Evolutionary conservation across 2,113 vertebrate genomes (phyloP).

Genomic region (Brachionichthys hirsutus): DNA sequence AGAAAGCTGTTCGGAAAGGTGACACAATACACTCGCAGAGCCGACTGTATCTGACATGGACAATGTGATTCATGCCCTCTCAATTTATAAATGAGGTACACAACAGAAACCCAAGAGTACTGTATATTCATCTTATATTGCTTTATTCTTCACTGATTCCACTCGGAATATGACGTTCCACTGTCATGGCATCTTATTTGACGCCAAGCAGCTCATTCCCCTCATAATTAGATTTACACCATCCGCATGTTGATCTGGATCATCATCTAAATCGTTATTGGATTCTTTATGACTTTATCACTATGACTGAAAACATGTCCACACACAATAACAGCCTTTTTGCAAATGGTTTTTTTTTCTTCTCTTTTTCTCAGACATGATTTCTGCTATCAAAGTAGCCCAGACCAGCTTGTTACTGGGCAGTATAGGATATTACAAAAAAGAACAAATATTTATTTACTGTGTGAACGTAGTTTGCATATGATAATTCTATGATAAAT

Average conservation of each 20-base stretch:
- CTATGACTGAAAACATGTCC: background rate
- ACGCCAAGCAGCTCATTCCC: conserved; percentile 8
- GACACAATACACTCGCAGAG: background rate
- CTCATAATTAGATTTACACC: no score
- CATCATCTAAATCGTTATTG: no score
- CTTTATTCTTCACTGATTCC: conserved; percentile 1
- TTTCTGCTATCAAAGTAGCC: conserved; percentile 2
- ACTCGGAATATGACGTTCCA: background rate
- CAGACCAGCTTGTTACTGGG: background rate
- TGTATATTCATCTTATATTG: no score
- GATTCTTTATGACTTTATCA: background rate
- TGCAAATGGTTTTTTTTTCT: background rate
- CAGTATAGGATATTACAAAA: background rate
- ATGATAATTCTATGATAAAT: conserved; percentile 3
- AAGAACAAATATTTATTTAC: conserved; percentile 27
- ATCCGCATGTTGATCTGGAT: no score
- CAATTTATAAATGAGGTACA: no score
- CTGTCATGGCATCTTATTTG: background rate
- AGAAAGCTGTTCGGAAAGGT: background rate
- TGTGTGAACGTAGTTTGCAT: conserved; percentile 19
- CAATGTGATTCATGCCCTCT: no score
- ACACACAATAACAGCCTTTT: background rate
- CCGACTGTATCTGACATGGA: background rate
- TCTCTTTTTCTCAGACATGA: conserved; percentile 4
- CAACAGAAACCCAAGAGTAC: no score